A percentile compares a stretch with the other conserved stretches of the same genome.
phyloP scores from a whole-genome alignment of 2,113 vertebrate genomes.

The Sceloporus tristichus region DNA sequence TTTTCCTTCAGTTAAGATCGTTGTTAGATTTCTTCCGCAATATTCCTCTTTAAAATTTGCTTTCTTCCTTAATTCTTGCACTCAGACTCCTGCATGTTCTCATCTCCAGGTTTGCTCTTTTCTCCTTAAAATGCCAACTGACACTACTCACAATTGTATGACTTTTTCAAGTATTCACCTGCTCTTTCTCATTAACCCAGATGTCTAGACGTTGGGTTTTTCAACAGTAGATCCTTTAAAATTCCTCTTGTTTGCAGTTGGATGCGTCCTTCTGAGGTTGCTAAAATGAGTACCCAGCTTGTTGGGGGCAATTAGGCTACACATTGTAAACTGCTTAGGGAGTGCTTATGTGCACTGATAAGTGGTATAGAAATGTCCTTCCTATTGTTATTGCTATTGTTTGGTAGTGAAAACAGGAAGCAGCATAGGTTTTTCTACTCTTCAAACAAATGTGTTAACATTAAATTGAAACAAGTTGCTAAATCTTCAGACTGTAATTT shows the following conservation, averaged over 20 bases:
- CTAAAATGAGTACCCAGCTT: neutral
- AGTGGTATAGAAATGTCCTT: neutral
- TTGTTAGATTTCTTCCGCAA: neutral
- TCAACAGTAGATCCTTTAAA: neutral
- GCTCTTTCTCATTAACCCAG: slow-evolving; percentile 24
- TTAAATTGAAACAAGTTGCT: neutral
- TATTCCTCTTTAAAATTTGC: slow-evolving; percentile 32
- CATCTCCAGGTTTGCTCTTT: neutral
- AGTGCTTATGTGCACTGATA: no score
- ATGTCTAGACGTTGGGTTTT: slow-evolving; percentile 1
- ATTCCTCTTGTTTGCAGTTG: slow-evolving; percentile 17
- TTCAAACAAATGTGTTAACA: neutral
- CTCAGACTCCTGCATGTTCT: neutral
- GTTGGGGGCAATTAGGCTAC: no score
- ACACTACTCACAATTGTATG: slow-evolving; percentile 28
- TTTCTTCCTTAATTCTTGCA: slow-evolving; percentile 8
- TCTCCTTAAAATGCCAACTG: slow-evolving; percentile 16
- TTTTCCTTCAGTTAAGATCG: slow-evolving; percentile 14
- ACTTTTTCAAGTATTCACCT: neutral
- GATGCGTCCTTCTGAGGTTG: neutral
- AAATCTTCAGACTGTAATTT: neutral
- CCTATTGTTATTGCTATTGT: slow-evolving; percentile 8
- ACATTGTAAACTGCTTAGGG: no score
- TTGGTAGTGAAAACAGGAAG: neutral
- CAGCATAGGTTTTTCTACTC: neutral